Evolutionary conservation across 2,113 vertebrate genomes (phyloP).

Genomic region (Sialia sialis): DNA sequence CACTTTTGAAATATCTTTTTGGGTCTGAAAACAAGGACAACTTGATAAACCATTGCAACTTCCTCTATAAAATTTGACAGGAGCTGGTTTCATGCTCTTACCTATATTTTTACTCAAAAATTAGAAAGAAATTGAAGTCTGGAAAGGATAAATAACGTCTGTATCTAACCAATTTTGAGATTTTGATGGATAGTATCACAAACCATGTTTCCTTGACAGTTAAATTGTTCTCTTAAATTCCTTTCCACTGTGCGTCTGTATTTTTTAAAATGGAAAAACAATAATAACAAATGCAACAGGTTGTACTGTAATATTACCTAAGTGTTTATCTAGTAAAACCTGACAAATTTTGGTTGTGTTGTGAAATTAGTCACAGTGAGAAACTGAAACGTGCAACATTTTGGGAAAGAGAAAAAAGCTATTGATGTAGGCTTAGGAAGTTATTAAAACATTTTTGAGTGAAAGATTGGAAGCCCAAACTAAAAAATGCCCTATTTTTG

Average conservation of each 20-base stretch:
- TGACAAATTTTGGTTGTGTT: not conserved
- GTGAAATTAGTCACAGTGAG: not conserved
- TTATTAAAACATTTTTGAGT: not conserved
- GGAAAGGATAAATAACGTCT: not conserved
- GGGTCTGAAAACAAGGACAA: conserved; percentile 38
- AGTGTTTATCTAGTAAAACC: not conserved
- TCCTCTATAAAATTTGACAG: not conserved
- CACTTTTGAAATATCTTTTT: conserved; percentile 7
- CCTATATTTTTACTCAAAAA: not conserved
- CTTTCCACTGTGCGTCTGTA: not conserved
- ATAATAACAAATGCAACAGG: not conserved
- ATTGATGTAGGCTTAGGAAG: not conserved
- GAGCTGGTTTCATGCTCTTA: not conserved
- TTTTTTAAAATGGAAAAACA: not conserved
- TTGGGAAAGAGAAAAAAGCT: not conserved
- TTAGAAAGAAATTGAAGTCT: not conserved
- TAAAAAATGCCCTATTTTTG: not conserved
- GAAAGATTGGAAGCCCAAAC: not conserved
- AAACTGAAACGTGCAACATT: not conserved
- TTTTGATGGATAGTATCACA: not conserved
- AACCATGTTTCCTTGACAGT: not conserved
- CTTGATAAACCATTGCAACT: conserved; percentile 44
- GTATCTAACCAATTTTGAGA: not conserved
- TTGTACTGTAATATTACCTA: not conserved
- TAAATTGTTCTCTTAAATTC: not conserved